These are phyloP conservation scores for Smutsia temminckii DNA, from an alignment of 2,797 vertebrate species.

Conservation along the genomic window DNA sequence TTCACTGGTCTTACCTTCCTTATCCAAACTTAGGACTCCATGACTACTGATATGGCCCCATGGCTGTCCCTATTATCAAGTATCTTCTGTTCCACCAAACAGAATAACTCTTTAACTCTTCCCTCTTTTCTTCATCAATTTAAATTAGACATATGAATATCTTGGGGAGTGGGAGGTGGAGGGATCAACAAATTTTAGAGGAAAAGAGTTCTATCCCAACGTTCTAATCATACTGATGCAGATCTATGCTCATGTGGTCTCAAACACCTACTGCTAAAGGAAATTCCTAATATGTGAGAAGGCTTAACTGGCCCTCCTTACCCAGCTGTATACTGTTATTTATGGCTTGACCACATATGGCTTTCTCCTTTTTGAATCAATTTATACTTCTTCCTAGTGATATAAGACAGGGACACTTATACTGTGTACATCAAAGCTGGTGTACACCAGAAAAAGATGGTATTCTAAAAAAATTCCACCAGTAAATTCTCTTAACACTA, in stretches of 20 bases:
- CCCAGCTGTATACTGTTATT: not conserved
- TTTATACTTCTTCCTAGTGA: not conserved
- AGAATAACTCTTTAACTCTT: not conserved
- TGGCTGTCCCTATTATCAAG: not conserved
- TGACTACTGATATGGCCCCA: not conserved
- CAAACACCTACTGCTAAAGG: not conserved
- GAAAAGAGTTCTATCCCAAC: not conserved
- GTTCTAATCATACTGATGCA: not conserved
- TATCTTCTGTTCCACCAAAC: not conserved
- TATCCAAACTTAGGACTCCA: not conserved
- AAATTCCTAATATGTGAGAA: not conserved
- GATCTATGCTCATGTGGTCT: not conserved
- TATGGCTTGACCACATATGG: not conserved
- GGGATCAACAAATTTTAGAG: not conserved
- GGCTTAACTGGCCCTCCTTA: not conserved
- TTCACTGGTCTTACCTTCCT: not conserved
- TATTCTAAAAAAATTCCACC: not conserved
- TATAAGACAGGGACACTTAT: not conserved
- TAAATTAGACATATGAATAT: not conserved
- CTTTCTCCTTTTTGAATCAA: not conserved
- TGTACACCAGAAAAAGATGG: not conserved
- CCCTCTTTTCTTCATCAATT: not conserved
- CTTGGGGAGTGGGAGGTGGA: not conserved
- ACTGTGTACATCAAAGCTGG: not conserved
- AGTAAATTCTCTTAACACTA: not conserved